Evolutionary conservation across 1,140 invertebrate species (phyloP).

Genomic region (Caerostris extrusa): DNA sequence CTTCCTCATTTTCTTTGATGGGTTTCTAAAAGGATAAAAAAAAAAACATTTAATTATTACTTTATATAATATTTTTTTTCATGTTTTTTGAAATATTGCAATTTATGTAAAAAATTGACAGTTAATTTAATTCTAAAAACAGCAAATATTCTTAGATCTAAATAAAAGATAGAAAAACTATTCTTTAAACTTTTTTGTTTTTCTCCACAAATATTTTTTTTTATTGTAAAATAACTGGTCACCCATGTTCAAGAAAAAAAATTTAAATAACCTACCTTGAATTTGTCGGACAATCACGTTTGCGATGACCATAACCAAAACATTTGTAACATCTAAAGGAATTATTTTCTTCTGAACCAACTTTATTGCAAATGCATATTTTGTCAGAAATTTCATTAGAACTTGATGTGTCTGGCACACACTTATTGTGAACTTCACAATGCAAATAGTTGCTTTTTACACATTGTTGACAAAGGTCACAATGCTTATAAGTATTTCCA

Average conservation of each 20-base stretch:
- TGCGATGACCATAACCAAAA: slow-evolving; percentile 58
- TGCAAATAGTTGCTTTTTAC: slow-evolving; percentile 64
- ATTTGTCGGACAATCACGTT: slow-evolving; percentile 33
- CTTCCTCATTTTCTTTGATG: too few species aligned
- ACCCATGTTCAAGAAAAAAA: not conserved
- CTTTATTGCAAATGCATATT: slow-evolving; percentile 3
- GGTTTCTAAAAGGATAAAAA: too few species aligned
- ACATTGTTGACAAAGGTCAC: slow-evolving; percentile 49
- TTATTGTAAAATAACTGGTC: too few species aligned
- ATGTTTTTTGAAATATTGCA: too few species aligned
- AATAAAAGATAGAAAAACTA: too few species aligned
- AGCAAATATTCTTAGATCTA: too few species aligned
- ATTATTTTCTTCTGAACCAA: not conserved
- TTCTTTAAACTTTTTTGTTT: too few species aligned
- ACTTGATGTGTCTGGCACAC: not conserved
- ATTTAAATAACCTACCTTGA: not conserved
- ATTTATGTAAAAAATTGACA: too few species aligned
- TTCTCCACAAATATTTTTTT: too few species aligned
- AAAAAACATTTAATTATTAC: too few species aligned
- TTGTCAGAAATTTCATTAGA: not conserved
- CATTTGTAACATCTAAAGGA: slow-evolving; percentile 50
- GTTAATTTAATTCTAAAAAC: too few species aligned
- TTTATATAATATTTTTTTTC: too few species aligned
- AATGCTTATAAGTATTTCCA: slow-evolving; percentile 72
- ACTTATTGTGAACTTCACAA: slow-evolving; percentile 51